Base-by-base conservation (phyloP, 2,888 invertebrate species). In the Polyploca ridens region DNA sequence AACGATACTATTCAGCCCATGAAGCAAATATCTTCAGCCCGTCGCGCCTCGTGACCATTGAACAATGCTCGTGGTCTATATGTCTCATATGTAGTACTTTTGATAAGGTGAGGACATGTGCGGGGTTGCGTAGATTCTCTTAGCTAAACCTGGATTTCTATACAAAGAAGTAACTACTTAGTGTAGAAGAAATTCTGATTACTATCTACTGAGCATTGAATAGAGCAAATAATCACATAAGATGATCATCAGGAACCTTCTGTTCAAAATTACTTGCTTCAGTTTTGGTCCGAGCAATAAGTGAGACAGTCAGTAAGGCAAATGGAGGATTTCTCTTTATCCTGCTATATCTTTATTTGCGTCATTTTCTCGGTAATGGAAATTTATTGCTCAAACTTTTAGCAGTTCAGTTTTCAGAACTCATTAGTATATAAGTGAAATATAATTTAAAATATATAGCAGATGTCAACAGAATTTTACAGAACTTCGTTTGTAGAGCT, bases 381-480 rank as follows among this genome's bases (percentile, higher is more conserved):
- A 33, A 58, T 58, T 19, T 27, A 58, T 33, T 58, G 33, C 33
- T 35, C 14, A 59, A 59, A 59, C 33, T 33, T 59, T 35, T 14
- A 33, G n/a, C 14, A 33, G 58, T 13, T 59, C 58, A 59, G 58
- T 59, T 59, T 35, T 16, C 41, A 38, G 38, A 60, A 60, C 38
- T 35, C 60, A 60, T 60, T 60, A 60, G 38, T 16, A 19, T n/a
- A 38, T 33, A 38, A 13, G 35, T 44, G 44, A 46, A 46, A 60
- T 38, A 60, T 16, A 4, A 11, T 35, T 60, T 19, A 35, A n/a
- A 16, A 38, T 60, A 33, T n/a, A n/a, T n/a, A 33, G 4, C 41
- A 14, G 19, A 38, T 38, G 38, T n/a, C 60, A 41, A 1, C 46
- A 46, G 7, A 2, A 46, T 46, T 46, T 46, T n/a, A n/a, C 41